Percentiles rank a stretch among this genome's conserved stretches.
Conservation (phyloP, 2,113 vertebrate species). For the Corythornis vintsioides region DNA sequence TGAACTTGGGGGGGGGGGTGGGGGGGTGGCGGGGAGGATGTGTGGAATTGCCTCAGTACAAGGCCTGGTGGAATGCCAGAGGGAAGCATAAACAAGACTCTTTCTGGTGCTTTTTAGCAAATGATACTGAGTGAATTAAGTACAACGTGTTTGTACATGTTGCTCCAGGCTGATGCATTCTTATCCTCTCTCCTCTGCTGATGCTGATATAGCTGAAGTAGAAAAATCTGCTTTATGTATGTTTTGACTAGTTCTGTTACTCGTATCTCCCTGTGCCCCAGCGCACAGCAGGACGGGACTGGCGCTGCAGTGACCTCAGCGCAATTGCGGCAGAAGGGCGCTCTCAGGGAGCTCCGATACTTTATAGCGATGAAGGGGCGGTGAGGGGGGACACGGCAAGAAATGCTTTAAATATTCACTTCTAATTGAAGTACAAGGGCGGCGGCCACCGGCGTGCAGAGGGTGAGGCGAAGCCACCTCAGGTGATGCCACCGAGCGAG, state of each 20-base stretch:
- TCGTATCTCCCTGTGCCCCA: neutral
- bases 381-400: fast-evolving
- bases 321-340: fast-evolving
- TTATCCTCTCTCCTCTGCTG: neutral
- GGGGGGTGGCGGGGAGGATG: no score
- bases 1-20: neutral
- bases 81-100: neutral
- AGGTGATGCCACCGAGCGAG: no score
- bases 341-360: no score
- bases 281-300: neutral
- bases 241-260: neutral
- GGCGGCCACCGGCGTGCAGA: no score
- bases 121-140: neutral
- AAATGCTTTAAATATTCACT: neutral
- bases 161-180: no score
- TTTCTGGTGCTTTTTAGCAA: neutral
- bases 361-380: neutral
- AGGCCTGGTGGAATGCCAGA: neutral
- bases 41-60: neutral
- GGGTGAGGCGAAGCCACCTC: neutral
- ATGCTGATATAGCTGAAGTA: neutral
- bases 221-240: neutral
- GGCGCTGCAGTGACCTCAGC: neutral
- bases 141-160: no score
- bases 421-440: neutral